Percentiles rank a stretch among this genome's conserved stretches.
Evolutionary conservation across 2,113 vertebrate species (phyloP).

Genomic region (Dolichotis patagonum): DNA sequence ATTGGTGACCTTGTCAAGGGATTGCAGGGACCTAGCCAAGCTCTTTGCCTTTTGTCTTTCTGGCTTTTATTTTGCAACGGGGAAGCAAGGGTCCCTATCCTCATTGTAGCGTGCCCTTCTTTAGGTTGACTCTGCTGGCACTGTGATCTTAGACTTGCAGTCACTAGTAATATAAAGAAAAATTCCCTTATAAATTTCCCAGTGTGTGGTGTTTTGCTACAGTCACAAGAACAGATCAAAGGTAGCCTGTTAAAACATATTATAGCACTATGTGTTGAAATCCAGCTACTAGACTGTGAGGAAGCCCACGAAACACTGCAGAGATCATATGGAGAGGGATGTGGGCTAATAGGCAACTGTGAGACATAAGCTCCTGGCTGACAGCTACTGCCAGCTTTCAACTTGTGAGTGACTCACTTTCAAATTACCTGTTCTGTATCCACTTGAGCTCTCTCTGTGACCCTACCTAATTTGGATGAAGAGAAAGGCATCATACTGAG

Average conservation of each 20-base stretch:
- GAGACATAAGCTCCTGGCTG: not conserved
- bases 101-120: too few relatives aligned
- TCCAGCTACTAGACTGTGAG: not conserved
- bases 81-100: not conserved
- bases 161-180: not conserved
- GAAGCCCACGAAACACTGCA: not conserved
- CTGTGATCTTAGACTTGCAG: not conserved
- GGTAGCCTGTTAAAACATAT: not conserved
- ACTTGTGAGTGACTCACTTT: not conserved
- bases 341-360: too few relatives aligned
- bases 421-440: not conserved
- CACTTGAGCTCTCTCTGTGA: not conserved
- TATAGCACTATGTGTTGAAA: not conserved
- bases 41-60: not conserved
- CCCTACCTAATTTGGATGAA: not conserved
- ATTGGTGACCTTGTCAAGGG: too few relatives aligned
- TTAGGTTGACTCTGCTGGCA: too few relatives aligned
- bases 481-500: not conserved
- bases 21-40: not conserved
- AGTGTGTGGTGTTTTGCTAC: not conserved
- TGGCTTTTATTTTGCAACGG: not conserved
- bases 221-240: not conserved
- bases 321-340: not conserved
- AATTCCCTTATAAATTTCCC: not conserved
- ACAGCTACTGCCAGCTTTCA: not conserved